A percentile compares a stretch with the other conserved stretches of the same genome.
Conservation (phyloP, 2,113 vertebrate species). For the Ibidorhyncha struthersii region DNA sequence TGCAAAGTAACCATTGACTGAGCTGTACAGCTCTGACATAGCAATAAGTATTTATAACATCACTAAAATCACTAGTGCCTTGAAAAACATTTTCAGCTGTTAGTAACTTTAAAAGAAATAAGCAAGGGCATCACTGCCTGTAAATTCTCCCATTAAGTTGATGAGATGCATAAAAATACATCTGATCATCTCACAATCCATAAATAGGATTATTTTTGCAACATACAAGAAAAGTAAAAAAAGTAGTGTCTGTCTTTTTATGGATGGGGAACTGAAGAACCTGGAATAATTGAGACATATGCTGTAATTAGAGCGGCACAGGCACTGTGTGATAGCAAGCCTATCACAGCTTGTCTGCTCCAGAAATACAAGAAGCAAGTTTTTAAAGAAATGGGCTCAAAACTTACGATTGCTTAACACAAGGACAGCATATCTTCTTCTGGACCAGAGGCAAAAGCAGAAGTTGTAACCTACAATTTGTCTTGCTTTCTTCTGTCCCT, state of each 20-base stretch:
- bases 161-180: not conserved
- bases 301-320: slow-evolving; percentile 10
- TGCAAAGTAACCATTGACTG: not conserved
- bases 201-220: not conserved
- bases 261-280: not conserved
- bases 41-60: not conserved
- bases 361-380: not conserved
- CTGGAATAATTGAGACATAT: slow-evolving; percentile 8
- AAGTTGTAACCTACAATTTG: not conserved
- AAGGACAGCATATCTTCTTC: not conserved
- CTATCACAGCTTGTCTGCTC: not conserved
- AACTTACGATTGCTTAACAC: not conserved
- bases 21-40: not conserved
- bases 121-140: not conserved
- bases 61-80: not conserved
- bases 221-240: not conserved
- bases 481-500: not conserved
- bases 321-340: not conserved
- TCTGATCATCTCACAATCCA: not conserved
- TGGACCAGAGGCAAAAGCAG: not conserved
- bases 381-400: not conserved
- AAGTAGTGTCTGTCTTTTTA: slow-evolving; percentile 18
- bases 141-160: not conserved
- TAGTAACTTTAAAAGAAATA: not conserved
- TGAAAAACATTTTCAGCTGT: not conserved